These are phyloP conservation scores for Sphenopsis melanotis DNA, from an alignment of 2,797 vertebrate species.

Conservation along the genomic window DNA sequence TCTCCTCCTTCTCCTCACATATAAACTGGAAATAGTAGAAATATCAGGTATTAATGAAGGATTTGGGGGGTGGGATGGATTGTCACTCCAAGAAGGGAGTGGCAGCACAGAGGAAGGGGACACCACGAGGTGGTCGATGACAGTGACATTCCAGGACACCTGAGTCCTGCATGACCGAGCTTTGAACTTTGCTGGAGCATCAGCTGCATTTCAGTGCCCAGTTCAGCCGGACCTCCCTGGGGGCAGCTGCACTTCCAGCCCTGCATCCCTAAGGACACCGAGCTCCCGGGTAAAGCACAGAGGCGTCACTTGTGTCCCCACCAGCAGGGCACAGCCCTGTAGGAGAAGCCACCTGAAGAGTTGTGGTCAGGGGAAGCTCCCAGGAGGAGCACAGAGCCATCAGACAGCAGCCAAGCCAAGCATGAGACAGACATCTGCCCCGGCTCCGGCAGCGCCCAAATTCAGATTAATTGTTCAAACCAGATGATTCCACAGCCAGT, in stretches of 20 bases:
- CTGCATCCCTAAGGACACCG: neutral
- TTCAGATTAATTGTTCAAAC: no score
- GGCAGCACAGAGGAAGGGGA: neutral
- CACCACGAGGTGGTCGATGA: fast-evolving
- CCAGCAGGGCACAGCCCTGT: neutral
- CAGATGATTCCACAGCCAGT: fast-evolving
- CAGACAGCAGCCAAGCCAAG: neutral
- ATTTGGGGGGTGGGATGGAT: neutral
- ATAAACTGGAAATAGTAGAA: neutral
- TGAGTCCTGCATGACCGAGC: fast-evolving
- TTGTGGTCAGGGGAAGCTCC: neutral
- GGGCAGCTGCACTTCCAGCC: neutral
- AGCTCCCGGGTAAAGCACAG: neutral
- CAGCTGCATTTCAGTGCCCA: neutral
- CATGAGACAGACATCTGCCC: neutral
- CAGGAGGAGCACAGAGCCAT: neutral
- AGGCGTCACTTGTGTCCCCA: fast-evolving
- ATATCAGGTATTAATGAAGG: neutral
- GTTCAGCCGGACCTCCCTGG: neutral
- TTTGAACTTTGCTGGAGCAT: neutral
- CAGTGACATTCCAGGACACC: neutral
- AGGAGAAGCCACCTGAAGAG: neutral
- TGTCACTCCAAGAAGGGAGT: neutral
- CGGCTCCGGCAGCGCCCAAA: neutral
- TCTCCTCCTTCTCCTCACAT: neutral